Base-by-base conservation (phyloP, 2,113 vertebrate genomes). In the Benitochromis conjunctus region DNA sequence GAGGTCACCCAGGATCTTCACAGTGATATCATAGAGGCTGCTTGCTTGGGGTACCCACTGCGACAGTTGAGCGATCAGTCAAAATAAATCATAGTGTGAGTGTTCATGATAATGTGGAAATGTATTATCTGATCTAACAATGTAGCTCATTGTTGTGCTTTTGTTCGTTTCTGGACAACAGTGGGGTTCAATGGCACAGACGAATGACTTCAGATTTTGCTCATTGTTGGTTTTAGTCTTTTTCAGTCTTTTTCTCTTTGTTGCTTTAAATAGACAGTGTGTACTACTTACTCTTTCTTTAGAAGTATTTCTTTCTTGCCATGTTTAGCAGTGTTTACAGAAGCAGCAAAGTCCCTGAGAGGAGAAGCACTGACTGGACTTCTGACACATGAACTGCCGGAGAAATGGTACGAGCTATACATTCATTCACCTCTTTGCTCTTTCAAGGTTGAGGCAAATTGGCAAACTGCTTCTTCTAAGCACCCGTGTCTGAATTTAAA, bases 301-400 rank as follows among this genome's bases (percentile, higher is more conserved):
- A 14, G 9, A 13, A 29, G 26, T 13, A 14, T 77, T n/a, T 62
- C 51, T 89, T 19, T 84, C 26, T 78, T 10, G 81, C 5, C 93
- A 98, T 97, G 85, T 36, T 92, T 92, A 13, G 83, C 94, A 38
- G 79, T 94, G 64, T 99, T 99, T 57, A 85, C 86, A 78, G 95
- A 96, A 93, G 97, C 97, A 36, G 97, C 95, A 76, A 93, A 80
- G 83, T 84, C 90, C 7, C 88, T 99, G 55, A 95, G 95, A 86
- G 98, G 97, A 86, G 95, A 91, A 6, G 89, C 96, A 48, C 94
- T 92, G 41, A 96, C 92, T 31, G 98, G 96, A 78, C 88, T 97
- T 86, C 97, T 98, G 94, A 94, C 94, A 1, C 96, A 96, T 86
- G 95, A 93, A 21, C 95, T 96, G 81, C 95, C 95, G 21, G 81